Evolutionary conservation across 2,888 invertebrate genomes (phyloP).

Genomic region (Apamea monoglypha): DNA sequence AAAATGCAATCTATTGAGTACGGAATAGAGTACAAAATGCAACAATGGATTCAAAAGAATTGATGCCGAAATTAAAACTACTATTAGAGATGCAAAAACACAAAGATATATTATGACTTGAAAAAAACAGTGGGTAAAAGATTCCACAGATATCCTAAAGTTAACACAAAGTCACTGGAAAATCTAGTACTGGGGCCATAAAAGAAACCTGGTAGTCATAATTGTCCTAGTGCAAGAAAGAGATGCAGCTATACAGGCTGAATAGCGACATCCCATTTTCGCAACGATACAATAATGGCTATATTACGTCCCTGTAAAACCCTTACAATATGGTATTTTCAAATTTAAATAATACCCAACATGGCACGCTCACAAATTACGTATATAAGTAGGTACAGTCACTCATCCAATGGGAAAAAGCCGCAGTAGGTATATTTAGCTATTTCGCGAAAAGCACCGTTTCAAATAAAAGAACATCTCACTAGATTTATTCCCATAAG

Average conservation of each 20-base stretch:
- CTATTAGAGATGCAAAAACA: neutral
- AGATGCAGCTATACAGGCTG: neutral
- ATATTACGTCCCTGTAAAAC: no score
- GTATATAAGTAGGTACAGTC: slow-evolving; percentile 55
- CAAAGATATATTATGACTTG: neutral
- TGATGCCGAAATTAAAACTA: neutral
- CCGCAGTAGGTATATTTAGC: slow-evolving; percentile 40
- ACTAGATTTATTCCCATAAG: slow-evolving; percentile 69
- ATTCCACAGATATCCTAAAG: neutral
- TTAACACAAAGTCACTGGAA: neutral
- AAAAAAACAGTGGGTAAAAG: neutral
- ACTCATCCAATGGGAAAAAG: slow-evolving; percentile 58
- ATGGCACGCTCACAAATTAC: slow-evolving; percentile 45
- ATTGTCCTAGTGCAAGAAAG: neutral
- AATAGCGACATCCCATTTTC: neutral
- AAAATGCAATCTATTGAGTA: neutral
- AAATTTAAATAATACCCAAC: slow-evolving; percentile 26
- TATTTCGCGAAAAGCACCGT: slow-evolving; percentile 24
- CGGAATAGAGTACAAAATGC: neutral
- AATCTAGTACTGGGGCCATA: neutral
- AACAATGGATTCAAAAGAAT: neutral
- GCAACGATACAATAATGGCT: neutral
- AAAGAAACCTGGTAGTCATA: neutral
- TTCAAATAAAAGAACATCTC: slow-evolving; percentile 33
- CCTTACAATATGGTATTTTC: neutral